phyloP scores from a whole-genome alignment of 2,888 invertebrate species.

The Idaea straminata region DNA sequence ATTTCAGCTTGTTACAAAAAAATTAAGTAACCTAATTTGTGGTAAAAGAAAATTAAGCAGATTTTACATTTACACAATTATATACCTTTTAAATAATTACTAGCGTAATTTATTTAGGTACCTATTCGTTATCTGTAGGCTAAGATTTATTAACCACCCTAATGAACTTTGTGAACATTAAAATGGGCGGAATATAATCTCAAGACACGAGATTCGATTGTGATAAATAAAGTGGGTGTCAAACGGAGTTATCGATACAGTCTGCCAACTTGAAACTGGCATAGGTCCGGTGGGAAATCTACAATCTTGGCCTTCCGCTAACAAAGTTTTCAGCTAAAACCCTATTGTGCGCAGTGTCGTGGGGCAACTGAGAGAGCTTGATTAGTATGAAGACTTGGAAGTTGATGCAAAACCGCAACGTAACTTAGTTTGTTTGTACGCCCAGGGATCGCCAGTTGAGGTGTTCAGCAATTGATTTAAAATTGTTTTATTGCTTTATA shows the following conservation, averaged over 20 bases:
- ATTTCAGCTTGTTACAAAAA: background rate
- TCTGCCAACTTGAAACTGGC: slow-evolving; percentile 72
- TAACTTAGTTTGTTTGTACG: slow-evolving; percentile 16
- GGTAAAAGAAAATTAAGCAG: background rate
- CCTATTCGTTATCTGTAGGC: slow-evolving; percentile 29
- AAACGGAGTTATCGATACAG: slow-evolving; percentile 73
- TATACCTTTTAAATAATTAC: slow-evolving; percentile 10
- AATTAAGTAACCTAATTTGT: no score
- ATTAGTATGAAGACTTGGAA: slow-evolving; percentile 53
- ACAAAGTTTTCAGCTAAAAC: slow-evolving; percentile 78
- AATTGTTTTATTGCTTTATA: background rate
- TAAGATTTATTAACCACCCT: background rate
- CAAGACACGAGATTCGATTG: background rate
- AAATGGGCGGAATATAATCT: slow-evolving; percentile 4
- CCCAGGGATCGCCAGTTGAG: slow-evolving; percentile 12
- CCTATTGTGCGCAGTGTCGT: slow-evolving; percentile 71
- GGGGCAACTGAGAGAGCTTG: slow-evolving; percentile 59
- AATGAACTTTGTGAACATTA: slow-evolving; percentile 5
- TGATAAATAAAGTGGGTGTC: slow-evolving; percentile 59
- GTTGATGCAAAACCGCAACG: slow-evolving; percentile 36
- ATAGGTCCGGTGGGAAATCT: slow-evolving; percentile 74
- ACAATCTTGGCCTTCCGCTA: slow-evolving; percentile 74
- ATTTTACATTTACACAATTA: background rate
- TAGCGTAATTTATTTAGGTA: background rate
- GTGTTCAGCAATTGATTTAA: background rate